Conservation (phyloP, 2,797 vertebrate species). For the Numenius phaeopus region DNA sequence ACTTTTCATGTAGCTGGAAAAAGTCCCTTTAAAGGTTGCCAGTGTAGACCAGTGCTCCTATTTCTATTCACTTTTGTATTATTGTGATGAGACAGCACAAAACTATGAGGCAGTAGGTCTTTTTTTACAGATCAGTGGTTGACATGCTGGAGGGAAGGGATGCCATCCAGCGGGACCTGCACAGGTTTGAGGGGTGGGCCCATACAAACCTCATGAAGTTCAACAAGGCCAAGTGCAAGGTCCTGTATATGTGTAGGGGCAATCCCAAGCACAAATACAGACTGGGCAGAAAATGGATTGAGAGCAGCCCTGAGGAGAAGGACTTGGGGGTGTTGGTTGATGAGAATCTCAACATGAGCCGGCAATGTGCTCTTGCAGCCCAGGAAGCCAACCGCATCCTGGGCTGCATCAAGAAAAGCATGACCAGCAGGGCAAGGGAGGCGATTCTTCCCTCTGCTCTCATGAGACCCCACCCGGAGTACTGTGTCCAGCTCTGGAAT, state of each 20-base stretch:
- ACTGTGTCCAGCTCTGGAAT: neutral
- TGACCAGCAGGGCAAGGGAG: neutral
- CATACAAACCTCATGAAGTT: neutral
- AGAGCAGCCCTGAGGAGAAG: neutral
- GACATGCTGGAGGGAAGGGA: neutral
- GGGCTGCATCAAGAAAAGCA: neutral
- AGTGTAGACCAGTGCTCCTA: neutral
- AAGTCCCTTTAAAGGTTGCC: neutral
- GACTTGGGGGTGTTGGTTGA: neutral
- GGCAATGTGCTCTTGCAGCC: neutral
- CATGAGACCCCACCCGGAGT: neutral
- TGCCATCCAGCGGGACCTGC: neutral
- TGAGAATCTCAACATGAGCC: neutral
- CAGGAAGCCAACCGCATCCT: neutral
- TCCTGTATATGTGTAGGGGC: neutral
- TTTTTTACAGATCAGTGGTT: neutral
- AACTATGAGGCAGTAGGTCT: neutral
- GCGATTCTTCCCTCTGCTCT: neutral
- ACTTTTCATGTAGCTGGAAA: neutral
- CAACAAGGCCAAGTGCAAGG: neutral
- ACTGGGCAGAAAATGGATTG: too few relatives aligned
- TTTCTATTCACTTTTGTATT: rapidly evolving
- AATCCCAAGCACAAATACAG: neutral
- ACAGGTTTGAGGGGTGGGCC: neutral
- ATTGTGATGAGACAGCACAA: neutral